Evolutionary conservation across 2,113 vertebrate genomes (phyloP), one percentile per base, ranked within the genome.

Genomic region (Ovis canadensis): DNA sequence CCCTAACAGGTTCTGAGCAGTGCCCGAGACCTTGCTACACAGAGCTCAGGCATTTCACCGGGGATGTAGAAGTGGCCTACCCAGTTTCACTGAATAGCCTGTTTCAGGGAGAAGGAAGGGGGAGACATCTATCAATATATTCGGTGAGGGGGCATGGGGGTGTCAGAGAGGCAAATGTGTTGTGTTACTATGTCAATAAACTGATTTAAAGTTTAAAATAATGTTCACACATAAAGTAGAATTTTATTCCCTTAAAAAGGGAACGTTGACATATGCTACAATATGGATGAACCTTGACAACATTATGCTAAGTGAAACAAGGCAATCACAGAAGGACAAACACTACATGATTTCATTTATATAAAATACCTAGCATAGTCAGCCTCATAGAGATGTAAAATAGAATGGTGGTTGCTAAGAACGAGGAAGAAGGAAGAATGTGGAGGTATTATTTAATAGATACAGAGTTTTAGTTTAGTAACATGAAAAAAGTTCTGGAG

Each of bases 101-200:
- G 40, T 95, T 92, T 86, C 88, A 93, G 88, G 33, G 50, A 83
- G 50, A 23, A 83, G 19, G 6, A 83, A 83, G 11, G n/a, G 81
- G 62, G 60, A 94, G 78, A 89, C 77, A 94, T 43, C 90, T 84
- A 43, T 77, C 71, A 77, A 27, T 43, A 85, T 85, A 85, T 5
- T 97, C 96, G 94, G 90, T 88, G 83, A 96, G 78, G 89, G 90
- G 87, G 87, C 60, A 54, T 33, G 80, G 91, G 90, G 88, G 64
- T 87, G 52, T 81, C 87, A 97, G 97, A 77, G 94, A 96, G 95
- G 94, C 83, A 97, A 3, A 3, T 78, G 60, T 98, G 91, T 98
- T 98, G 97, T 98, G 98, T 98, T 98, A 92, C 94, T 97, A 92
- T 98, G 98, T 97, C 96, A 98, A 98, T 98, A 98, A 98, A 98